phyloP scores from a whole-genome alignment of 2,797 vertebrate genomes.

The Acipenser oxyrinchus region DNA sequence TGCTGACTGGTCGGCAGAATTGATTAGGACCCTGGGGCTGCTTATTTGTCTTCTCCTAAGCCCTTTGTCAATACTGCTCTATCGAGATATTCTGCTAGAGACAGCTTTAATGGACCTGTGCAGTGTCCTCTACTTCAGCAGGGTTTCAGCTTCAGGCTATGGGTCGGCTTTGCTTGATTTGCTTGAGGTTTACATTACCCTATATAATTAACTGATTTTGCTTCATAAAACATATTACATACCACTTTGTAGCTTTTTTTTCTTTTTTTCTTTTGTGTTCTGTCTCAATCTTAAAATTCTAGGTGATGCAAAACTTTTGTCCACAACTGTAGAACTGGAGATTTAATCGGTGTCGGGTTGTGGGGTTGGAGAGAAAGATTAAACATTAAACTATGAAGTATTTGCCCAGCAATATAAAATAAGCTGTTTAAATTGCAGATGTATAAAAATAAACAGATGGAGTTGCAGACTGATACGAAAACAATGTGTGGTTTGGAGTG shows the following conservation, averaged over 20 bases:
- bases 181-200: background rate
- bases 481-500: background rate
- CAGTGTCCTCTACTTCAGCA: conserved; percentile 2
- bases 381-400: no score
- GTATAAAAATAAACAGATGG: background rate
- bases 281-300: no score
- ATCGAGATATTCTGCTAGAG: conserved; percentile 7
- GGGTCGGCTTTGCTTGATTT: conserved; percentile 5
- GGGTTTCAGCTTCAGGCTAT: background rate
- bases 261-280: no score
- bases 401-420: background rate
- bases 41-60: conserved; percentile 19
- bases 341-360: no score
- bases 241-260: no score
- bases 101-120: conserved; percentile 13
- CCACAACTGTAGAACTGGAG: no score
- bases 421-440: background rate
- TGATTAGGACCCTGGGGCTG: conserved; percentile 11
- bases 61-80: conserved; percentile 13
- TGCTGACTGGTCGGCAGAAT: conserved; percentile 7
- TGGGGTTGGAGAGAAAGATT: no score
- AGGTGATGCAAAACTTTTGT: no score
- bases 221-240: no score
- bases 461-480: background rate
- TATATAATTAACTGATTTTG: no score